Conservation (phyloP, 2,888 invertebrate species). For the Terebella lapidaria region DNA sequence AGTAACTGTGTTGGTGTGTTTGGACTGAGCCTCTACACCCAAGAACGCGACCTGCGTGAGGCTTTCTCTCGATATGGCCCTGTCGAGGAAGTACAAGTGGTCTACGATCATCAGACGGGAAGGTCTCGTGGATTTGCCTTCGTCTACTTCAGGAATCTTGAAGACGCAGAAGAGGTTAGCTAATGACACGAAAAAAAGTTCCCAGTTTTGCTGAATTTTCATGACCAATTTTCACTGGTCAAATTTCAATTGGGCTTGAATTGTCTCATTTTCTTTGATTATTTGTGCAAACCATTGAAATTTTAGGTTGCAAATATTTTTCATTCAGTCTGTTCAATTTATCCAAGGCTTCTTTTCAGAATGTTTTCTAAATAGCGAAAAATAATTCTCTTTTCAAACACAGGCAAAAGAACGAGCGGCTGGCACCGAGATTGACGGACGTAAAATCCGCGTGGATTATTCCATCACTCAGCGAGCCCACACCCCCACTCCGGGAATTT, state of each 20-base stretch:
- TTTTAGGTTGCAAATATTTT: too few species aligned
- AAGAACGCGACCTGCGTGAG: conserved; percentile 84
- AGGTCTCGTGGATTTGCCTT: conserved; percentile 94
- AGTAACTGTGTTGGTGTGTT: conserved; percentile 90
- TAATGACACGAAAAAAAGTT: too few species aligned
- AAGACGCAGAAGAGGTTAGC: conserved; percentile 73
- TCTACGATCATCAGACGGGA: conserved; percentile 84
- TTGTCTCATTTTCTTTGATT: too few species aligned
- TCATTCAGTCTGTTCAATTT: too few species aligned
- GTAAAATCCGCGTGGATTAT: conserved; percentile 88
- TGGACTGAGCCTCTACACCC: conserved; percentile 86
- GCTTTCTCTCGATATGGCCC: conserved; percentile 89
- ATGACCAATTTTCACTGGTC: too few species aligned
- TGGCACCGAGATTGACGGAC: conserved; percentile 90
- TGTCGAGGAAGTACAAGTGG: conserved; percentile 84
- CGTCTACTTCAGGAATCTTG: conserved; percentile 82
- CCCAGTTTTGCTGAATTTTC: neutral
- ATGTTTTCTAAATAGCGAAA: neutral
- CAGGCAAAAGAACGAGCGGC: conserved; percentile 86
- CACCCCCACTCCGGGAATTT: conserved; percentile 94
- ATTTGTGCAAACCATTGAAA: too few species aligned
- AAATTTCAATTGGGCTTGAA: too few species aligned
- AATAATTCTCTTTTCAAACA: neutral
- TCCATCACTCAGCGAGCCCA: conserved; percentile 94
- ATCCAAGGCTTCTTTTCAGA: neutral